These are phyloP conservation scores for Triplophysa tibetana DNA, from an alignment of 2,113 vertebrate species.

Conservation along the genomic window DNA sequence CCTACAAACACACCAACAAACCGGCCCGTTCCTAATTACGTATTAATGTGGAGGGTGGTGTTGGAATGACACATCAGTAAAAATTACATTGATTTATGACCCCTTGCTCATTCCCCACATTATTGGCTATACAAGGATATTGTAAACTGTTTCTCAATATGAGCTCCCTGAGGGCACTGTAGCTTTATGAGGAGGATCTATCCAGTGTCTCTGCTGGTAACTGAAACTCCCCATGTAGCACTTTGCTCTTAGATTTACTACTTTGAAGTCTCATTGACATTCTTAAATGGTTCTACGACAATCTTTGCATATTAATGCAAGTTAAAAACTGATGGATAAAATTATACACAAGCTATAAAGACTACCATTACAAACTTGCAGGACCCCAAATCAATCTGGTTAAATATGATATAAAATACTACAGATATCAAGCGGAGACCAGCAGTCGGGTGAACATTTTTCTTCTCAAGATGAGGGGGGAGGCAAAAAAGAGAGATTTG, in stretches of 20 bases:
- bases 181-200: conserved; percentile 6
- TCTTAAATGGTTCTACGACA: neutral
- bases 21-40: neutral
- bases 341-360: too few relatives aligned
- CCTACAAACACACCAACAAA: neutral
- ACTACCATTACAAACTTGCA: too few relatives aligned
- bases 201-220: neutral
- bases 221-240: neutral
- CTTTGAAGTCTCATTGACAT: neutral
- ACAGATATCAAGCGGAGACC: neutral
- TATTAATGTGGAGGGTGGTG: conserved; percentile 7
- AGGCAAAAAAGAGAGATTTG: neutral
- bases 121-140: conserved; percentile 8
- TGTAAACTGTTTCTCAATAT: neutral
- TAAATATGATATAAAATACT: neutral
- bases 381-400: neutral
- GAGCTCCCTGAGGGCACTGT: neutral
- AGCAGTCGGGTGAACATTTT: neutral
- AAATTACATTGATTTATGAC: conserved; percentile 27
- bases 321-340: neutral
- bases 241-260: neutral
- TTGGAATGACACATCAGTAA: conserved; percentile 10
- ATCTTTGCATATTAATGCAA: neutral
- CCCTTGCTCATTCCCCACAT: neutral
- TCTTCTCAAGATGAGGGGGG: neutral